These are phyloP conservation scores for Callosobruchus maculatus DNA, from an alignment of 2,888 invertebrate species.

Conservation along the genomic window DNA sequence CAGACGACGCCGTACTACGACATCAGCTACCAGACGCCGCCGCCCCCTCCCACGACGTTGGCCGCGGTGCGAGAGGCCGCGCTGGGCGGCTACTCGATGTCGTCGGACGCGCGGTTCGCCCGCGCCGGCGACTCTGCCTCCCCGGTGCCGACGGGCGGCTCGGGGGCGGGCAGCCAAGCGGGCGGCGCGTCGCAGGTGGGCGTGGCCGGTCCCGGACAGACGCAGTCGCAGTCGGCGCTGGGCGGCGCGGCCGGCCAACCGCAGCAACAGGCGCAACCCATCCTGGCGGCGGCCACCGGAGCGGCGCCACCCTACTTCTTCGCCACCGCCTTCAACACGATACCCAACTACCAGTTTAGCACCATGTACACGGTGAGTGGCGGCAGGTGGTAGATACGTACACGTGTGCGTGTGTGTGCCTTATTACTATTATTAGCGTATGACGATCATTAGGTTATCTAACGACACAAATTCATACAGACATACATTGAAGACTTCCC, in stretches of 20 bases:
- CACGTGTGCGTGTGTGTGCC: too few relatives aligned
- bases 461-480: too few relatives aligned
- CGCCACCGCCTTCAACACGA: conserved; percentile 63
- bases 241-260: conserved; percentile 8
- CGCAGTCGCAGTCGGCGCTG: conserved; percentile 50
- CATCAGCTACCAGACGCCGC: conserved; percentile 70
- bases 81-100: conserved; percentile 60
- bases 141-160: conserved; percentile 62
- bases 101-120: conserved; percentile 56
- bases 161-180: conserved; percentile 56
- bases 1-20: conserved; percentile 65
- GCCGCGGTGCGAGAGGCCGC: conserved; percentile 65
- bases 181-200: conserved; percentile 55
- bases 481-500: too few relatives aligned
- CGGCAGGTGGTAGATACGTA: neutral
- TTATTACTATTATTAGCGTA: neutral
- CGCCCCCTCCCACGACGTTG: conserved; percentile 68
- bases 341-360: conserved; percentile 68
- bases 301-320: conserved; percentile 72
- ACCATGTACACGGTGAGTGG: conserved; percentile 65
- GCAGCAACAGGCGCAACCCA: conserved; percentile 58
- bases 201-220: conserved; percentile 61
- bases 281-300: conserved; percentile 56
- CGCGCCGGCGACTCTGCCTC: conserved; percentile 75
- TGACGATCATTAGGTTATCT: too few relatives aligned